Evolutionary conservation across 2,113 vertebrate genomes (phyloP).

Genomic region (Pangasianodon hypophthalmus): DNA sequence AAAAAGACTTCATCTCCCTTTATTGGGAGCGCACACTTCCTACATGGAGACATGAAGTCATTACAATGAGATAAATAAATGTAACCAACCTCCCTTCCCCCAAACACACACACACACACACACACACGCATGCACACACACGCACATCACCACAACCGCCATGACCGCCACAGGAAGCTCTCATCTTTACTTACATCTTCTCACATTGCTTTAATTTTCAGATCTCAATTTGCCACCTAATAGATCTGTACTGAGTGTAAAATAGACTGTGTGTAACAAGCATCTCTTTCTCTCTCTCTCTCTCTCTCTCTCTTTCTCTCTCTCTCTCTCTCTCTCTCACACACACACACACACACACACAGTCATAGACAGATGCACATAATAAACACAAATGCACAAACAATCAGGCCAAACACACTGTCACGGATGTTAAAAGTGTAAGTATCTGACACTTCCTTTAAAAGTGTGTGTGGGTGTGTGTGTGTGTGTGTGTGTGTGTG

Average conservation of each 20-base stretch:
- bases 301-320: too few relatives aligned
- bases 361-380: neutral
- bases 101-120: neutral
- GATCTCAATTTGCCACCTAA: neutral
- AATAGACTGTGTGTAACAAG: neutral
- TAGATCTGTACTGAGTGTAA: neutral
- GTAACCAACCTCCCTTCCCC: neutral
- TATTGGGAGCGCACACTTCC: neutral
- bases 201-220: neutral
- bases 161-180: neutral
- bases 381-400: neutral
- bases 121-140: neutral
- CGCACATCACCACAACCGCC: neutral
- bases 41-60: neutral
- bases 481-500: slow-evolving; percentile 8
- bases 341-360: slow-evolving; percentile 4
- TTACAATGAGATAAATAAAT: neutral
- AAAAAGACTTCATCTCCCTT: neutral
- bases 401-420: neutral
- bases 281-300: neutral
- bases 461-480: neutral
- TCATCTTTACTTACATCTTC: neutral
- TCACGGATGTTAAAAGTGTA: neutral
- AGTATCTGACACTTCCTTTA: neutral
- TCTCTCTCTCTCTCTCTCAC: too few relatives aligned